Evolutionary conservation across 2,113 vertebrate species (phyloP), one percentile per base, ranked within the genome.

Genomic region (Scalopus aquaticus): DNA sequence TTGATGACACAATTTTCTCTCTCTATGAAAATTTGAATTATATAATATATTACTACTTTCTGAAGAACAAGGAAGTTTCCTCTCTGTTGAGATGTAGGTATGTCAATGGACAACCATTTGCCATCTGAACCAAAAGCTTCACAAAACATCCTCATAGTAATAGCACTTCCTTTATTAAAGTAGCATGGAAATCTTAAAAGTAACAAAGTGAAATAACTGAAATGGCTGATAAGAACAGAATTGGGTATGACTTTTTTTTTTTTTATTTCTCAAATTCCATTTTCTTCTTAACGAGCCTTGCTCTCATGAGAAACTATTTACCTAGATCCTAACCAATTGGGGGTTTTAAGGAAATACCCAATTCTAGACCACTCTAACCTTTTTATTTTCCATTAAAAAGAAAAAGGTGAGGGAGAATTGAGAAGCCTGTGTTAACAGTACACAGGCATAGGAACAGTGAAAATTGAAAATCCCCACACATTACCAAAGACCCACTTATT

Each of bases 391-490:
- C 60, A 4, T 56, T 42, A n/a, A 56, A 74, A 62, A 15, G 28
- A 20, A 9, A n/a, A 49, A 12, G 7, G 46, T 49, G 51, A 64
- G 35, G 15, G 54, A 87, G 67, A 72, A 22, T n/a, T 51, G 44
- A 69, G 49, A 30, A 42, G 11, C 30, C 9, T 39, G 28, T 92
- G 49, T 49, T 49, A 49, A 12, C 46, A 49, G 46, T 49, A 49
- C 46, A 49, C 11, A 49, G 46, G 4, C 22, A 69, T 0, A 69
- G 2, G 30, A 7, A 44, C 28, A 49, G 1, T 24, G 3, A 37
- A 67, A 11, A 54, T 35, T n/a, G 6, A 39, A n/a, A n/a, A n/a
- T 37, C 35, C 39, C 1, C 1, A 0, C 35, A 1, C 0, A 26
- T 62, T 22, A 8, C 8, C 35, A n/a, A 46, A 58, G 30, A 2